Evolutionary conservation across 1,140 invertebrate genomes (phyloP).

Genomic region (Oryctes rhinoceros): DNA sequence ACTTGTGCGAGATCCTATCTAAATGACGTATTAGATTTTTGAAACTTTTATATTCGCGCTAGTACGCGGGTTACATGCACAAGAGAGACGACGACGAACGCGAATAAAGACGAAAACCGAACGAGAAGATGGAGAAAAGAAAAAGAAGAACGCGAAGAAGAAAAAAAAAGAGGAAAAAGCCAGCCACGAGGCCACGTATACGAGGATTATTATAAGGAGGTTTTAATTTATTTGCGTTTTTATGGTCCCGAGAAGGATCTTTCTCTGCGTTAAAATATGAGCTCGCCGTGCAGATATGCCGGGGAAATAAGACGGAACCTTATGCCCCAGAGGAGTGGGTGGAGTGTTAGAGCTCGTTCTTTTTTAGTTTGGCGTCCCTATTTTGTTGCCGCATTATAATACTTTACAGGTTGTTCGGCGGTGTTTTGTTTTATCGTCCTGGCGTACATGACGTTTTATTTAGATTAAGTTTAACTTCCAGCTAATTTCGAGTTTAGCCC

Average conservation of each 20-base stretch:
- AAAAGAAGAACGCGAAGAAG: slow-evolving; percentile 48
- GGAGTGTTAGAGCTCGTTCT: slow-evolving; percentile 32
- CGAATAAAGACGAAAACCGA: slow-evolving; percentile 50
- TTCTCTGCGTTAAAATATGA: slow-evolving; percentile 17
- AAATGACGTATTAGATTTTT: slow-evolving; percentile 59
- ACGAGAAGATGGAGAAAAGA: background rate
- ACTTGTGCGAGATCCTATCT: slow-evolving; percentile 52
- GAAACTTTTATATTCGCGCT: slow-evolving; percentile 49
- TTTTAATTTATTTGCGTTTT: slow-evolving; percentile 57
- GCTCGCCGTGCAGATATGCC: background rate
- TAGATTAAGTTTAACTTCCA: background rate
- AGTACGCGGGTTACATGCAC: background rate
- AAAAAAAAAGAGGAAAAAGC: slow-evolving; percentile 45
- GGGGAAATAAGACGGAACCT: slow-evolving; percentile 45
- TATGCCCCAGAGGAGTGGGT: slow-evolving; percentile 48
- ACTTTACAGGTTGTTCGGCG: background rate
- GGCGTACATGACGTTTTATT: background rate
- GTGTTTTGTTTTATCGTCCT: slow-evolving; percentile 7
- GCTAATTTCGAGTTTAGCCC: background rate
- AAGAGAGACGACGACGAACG: slow-evolving; percentile 20
- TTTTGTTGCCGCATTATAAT: background rate
- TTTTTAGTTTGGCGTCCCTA: background rate
- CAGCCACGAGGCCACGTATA: slow-evolving; percentile 53
- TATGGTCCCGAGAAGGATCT: slow-evolving; percentile 51
- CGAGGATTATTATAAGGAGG: slow-evolving; percentile 49